Conservation (phyloP, 2,797 vertebrate genomes). For the Falco novaeseelandiae region DNA sequence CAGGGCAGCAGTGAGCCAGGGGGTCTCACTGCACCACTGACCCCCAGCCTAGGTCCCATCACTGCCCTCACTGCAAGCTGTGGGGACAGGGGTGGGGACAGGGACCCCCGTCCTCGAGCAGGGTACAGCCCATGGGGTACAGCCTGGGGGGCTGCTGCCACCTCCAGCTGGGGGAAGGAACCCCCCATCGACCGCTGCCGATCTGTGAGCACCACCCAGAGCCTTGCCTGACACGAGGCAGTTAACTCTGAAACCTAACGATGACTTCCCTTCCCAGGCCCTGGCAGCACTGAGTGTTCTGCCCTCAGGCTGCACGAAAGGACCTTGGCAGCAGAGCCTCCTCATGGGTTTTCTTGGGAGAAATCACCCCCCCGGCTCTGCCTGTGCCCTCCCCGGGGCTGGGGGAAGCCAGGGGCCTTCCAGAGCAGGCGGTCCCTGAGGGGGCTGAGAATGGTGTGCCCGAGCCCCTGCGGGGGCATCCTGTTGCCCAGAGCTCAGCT, state of each 20-base stretch:
- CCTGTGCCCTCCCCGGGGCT: rapidly evolving
- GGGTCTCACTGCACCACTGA: not conserved
- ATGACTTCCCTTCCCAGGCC: not conserved
- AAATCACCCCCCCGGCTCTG: not conserved
- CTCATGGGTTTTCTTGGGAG: not conserved
- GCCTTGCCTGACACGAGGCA: not conserved
- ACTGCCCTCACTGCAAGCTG: not conserved
- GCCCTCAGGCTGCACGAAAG: rapidly evolving
- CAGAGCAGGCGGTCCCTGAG: rapidly evolving
- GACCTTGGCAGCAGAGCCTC: rapidly evolving
- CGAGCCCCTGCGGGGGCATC: rapidly evolving
- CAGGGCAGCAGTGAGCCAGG: rapidly evolving
- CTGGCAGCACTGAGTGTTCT: rapidly evolving
- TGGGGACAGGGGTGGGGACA: not conserved
- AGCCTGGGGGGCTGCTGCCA: not conserved
- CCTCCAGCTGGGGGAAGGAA: not conserved
- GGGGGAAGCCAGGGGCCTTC: not conserved
- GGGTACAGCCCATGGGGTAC: not conserved
- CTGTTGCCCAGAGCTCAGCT: rapidly evolving
- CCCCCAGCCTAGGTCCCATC: not conserved
- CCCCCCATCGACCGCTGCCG: not conserved
- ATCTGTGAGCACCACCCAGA: not conserved
- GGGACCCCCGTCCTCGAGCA: rapidly evolving
- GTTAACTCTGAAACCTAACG: not conserved
- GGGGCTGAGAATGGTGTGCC: rapidly evolving